These are phyloP conservation scores for Periplaneta americana DNA, from an alignment of 1,140 invertebrate genomes.

Conservation along the genomic window DNA sequence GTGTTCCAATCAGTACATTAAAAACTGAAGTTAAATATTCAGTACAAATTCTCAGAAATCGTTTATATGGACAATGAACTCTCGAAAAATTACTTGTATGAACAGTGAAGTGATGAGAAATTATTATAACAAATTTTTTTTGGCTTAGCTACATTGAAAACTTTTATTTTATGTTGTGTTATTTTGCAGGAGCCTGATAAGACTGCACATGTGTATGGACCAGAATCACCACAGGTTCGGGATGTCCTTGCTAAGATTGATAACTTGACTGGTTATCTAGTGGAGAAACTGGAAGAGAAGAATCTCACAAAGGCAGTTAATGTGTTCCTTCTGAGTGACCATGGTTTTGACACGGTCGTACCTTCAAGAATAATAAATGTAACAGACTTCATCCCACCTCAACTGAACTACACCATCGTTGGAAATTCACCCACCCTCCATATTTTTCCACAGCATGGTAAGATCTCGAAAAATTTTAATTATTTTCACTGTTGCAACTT, in stretches of 20 bases:
- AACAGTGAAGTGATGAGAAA: no score
- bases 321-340: constrained; percentile 7
- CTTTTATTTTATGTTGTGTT: no score
- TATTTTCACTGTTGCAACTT: no score
- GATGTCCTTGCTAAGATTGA: neutral
- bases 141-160: no score
- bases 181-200: constrained; percentile 53
- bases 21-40: no score
- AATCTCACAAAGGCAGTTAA: constrained; percentile 3
- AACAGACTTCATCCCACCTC: neutral
- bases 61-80: no score
- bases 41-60: no score
- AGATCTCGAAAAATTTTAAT: no score
- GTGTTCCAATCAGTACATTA: no score
- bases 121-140: no score
- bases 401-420: neutral
- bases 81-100: no score
- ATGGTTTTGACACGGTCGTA: constrained; percentile 5
- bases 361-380: constrained; percentile 4
- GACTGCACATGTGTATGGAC: constrained; percentile 47
- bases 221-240: constrained; percentile 35
- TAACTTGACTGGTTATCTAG: neutral
- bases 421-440: constrained; percentile 3
- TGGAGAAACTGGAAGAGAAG: neutral
- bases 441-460: neutral